Evolutionary conservation across 92 coral and sea anemone species (phyloP).

Genomic region (Actinostola sp.): DNA sequence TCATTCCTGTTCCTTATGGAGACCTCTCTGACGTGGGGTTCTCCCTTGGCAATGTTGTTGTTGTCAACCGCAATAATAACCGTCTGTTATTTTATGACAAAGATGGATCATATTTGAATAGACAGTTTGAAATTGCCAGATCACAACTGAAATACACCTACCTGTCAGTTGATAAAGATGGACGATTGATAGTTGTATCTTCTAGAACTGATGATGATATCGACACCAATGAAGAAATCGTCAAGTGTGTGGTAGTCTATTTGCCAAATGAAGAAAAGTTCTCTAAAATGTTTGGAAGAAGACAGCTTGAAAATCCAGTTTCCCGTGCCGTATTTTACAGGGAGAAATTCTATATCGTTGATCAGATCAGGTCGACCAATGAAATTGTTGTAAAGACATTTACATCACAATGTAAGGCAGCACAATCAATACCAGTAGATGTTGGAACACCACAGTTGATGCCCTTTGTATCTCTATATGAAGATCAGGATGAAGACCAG

Average conservation of each 20-base stretch:
- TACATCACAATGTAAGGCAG: neutral
- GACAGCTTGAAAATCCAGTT: neutral
- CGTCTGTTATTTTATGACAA: constrained; percentile 17
- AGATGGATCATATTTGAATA: neutral
- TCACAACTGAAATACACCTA: neutral
- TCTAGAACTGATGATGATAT: constrained; percentile 11
- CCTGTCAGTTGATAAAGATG: constrained; percentile 8
- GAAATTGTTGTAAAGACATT: neutral
- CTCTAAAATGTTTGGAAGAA: constrained; percentile 23
- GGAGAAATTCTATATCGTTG: constrained; percentile 16
- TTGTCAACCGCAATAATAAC: constrained; percentile 25
- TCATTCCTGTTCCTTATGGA: constrained; percentile 6
- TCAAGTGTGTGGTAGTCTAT: constrained; percentile 17
- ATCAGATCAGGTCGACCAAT: neutral
- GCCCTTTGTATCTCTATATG: neutral
- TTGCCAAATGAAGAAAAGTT: neutral
- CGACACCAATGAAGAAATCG: neutral
- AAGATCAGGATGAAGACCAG: neutral
- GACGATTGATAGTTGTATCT: constrained; percentile 19
- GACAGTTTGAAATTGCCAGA: neutral
- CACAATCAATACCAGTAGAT: too few relatives aligned
- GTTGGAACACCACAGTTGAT: too few relatives aligned
- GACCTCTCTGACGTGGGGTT: constrained; percentile 11
- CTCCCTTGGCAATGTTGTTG: neutral
- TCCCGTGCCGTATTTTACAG: constrained; percentile 24